These are phyloP conservation scores for Brenthis hecate DNA, from an alignment of 2,888 invertebrate species.

Conservation along the genomic window DNA sequence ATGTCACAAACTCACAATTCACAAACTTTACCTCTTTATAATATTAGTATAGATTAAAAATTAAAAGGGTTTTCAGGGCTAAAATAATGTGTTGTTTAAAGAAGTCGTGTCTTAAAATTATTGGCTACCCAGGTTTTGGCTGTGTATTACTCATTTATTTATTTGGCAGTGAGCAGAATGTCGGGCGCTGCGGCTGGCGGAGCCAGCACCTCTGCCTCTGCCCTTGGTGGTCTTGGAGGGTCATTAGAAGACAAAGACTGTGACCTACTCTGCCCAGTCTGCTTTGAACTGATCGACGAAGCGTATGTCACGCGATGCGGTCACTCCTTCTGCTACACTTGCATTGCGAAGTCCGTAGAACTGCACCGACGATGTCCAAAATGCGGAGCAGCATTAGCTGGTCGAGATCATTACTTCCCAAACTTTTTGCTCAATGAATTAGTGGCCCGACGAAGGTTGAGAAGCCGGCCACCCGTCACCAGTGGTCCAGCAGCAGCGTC, in stretches of 20 bases:
- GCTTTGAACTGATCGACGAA: conserved; percentile 93
- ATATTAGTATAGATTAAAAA: too few relatives aligned
- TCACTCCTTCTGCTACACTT: conserved; percentile 94
- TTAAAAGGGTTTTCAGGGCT: too few relatives aligned
- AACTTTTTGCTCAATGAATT: conserved; percentile 93
- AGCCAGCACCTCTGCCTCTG: conserved; percentile 59
- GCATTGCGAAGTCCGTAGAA: conserved; percentile 95
- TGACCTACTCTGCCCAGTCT: conserved; percentile 87
- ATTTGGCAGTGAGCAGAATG: conserved; percentile 45
- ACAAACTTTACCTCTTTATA: too few relatives aligned
- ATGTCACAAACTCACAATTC: too few relatives aligned
- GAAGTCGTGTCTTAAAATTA: too few relatives aligned
- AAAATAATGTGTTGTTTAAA: too few relatives aligned
- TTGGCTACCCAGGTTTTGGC: too few relatives aligned
- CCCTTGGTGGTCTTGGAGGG: conserved; percentile 84
- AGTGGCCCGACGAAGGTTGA: conserved; percentile 86
- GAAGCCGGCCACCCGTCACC: conserved; percentile 46
- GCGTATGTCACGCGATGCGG: conserved; percentile 96
- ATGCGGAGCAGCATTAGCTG: conserved; percentile 88
- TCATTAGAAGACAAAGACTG: conserved; percentile 85
- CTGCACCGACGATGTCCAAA: conserved; percentile 90
- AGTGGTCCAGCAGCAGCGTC: conserved; percentile 32
- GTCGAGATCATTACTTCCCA: conserved; percentile 89
- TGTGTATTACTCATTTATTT: background rate
- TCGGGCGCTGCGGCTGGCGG: conserved; percentile 67